These are phyloP conservation scores for Anguilla pacifica DNA, from an alignment of 2,797 vertebrate species.

Conservation along the genomic window DNA sequence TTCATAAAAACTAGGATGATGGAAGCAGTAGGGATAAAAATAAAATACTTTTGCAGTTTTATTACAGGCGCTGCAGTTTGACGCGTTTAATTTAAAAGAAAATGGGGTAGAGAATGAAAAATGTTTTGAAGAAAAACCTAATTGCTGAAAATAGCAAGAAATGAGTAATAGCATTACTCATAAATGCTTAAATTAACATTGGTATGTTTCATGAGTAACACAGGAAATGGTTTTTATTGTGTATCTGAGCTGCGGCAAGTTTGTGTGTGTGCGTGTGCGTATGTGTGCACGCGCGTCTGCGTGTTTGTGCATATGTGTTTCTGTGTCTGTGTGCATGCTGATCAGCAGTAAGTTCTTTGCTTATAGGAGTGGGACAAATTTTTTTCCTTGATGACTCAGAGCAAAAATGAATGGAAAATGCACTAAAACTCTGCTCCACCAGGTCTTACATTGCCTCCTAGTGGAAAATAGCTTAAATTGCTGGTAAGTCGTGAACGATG, in stretches of 20 bases:
- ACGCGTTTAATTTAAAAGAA: neutral
- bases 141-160: neutral
- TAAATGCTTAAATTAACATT: neutral
- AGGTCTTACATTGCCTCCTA: conserved; percentile 45
- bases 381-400: neutral
- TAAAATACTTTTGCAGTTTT: neutral
- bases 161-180: neutral
- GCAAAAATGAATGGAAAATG: neutral
- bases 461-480: conserved; percentile 33
- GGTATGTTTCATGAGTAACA: neutral
- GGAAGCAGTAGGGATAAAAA: neutral
- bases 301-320: neutral
- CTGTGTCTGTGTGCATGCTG: neutral
- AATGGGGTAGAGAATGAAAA: neutral
- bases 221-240: neutral
- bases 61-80: neutral
- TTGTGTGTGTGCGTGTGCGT: neutral
- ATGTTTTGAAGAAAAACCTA: neutral
- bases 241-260: neutral
- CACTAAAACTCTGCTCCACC: neutral
- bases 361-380: neutral
- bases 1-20: neutral
- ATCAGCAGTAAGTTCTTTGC: neutral
- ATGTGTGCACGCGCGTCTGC: neutral
- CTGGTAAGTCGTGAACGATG: neutral